Conservation (phyloP, 2,888 invertebrate species). For the Xestia rhomboidea region DNA sequence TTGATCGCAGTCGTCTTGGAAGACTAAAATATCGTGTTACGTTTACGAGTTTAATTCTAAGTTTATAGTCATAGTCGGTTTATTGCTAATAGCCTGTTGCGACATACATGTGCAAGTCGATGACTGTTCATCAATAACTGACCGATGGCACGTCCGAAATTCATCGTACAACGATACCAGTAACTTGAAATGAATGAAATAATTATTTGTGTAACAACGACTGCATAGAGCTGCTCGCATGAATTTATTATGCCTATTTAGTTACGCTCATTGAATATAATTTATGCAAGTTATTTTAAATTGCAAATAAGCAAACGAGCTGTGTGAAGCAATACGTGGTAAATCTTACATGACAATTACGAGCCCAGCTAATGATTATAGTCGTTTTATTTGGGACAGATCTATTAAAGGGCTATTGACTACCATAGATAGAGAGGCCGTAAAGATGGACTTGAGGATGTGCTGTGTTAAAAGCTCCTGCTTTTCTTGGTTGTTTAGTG, state of each 20-base stretch:
- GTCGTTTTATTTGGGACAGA: slow-evolving; percentile 71
- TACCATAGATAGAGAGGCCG: slow-evolving; percentile 54
- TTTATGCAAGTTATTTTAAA: slow-evolving; percentile 70
- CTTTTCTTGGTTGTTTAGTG: neutral
- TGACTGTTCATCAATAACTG: slow-evolving; percentile 68
- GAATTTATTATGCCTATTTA: slow-evolving; percentile 60
- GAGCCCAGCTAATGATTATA: slow-evolving; percentile 49
- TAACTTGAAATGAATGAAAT: slow-evolving; percentile 60
- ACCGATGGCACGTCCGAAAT: slow-evolving; percentile 68
- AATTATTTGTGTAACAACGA: slow-evolving; percentile 47
- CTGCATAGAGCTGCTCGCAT: slow-evolving; percentile 44
- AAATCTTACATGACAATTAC: slow-evolving; percentile 72
- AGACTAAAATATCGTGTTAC: slow-evolving; percentile 36
- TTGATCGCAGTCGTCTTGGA: slow-evolving; percentile 31
- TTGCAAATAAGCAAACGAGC: slow-evolving; percentile 71
- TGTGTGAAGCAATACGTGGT: slow-evolving; percentile 65
- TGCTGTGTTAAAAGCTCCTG: slow-evolving; percentile 2
- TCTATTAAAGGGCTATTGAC: slow-evolving; percentile 65
- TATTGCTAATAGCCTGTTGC: slow-evolving; percentile 74
- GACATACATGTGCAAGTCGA: slow-evolving; percentile 71
- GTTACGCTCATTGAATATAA: slow-evolving; percentile 62
- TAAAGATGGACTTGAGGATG: slow-evolving; percentile 37
- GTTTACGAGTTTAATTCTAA: slow-evolving; percentile 42
- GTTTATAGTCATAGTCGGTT: slow-evolving; percentile 70
- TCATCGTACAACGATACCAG: slow-evolving; percentile 47